phyloP scores from a whole-genome alignment of 1,140 invertebrate species.

The Laupala kohalensis region DNA sequence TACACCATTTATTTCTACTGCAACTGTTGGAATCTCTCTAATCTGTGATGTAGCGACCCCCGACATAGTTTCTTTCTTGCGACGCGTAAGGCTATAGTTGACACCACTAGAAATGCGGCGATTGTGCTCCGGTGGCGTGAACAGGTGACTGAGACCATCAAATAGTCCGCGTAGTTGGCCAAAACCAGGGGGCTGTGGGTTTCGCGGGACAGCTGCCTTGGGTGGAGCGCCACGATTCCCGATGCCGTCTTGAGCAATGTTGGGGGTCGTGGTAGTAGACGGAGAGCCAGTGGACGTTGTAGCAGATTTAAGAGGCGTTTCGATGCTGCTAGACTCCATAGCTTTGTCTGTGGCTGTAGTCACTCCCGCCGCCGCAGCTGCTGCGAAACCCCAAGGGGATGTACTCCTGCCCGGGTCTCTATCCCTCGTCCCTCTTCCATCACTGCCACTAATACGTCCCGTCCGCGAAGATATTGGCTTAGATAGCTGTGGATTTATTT shows the following conservation, averaged over 20 bases:
- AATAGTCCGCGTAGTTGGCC: slow-evolving; percentile 61
- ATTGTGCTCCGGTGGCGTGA: slow-evolving; percentile 48
- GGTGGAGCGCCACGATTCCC: too few species aligned
- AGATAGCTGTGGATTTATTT: slow-evolving; percentile 9
- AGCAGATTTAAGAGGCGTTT: neutral
- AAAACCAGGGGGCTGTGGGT: slow-evolving; percentile 31
- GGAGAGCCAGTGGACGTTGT: too few species aligned
- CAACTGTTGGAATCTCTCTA: neutral
- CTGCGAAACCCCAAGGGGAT: slow-evolving; percentile 62
- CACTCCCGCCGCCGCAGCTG: slow-evolving; percentile 35
- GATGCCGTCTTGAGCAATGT: too few species aligned
- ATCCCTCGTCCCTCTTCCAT: neutral
- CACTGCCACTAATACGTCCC: neutral
- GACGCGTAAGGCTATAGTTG: slow-evolving; percentile 6
- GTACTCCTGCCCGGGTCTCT: slow-evolving; percentile 12
- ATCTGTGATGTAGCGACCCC: too few species aligned
- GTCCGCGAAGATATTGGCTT: neutral
- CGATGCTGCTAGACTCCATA: neutral
- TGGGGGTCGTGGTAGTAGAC: too few species aligned
- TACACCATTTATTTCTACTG: neutral
- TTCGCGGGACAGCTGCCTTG: neutral
- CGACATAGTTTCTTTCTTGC: slow-evolving; percentile 7
- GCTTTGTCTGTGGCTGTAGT: neutral
- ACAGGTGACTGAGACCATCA: slow-evolving; percentile 75
- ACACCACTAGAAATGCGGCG: slow-evolving; percentile 30